phyloP scores from a whole-genome alignment of 2,888 invertebrate genomes.

The Ennomos quercinarius region DNA sequence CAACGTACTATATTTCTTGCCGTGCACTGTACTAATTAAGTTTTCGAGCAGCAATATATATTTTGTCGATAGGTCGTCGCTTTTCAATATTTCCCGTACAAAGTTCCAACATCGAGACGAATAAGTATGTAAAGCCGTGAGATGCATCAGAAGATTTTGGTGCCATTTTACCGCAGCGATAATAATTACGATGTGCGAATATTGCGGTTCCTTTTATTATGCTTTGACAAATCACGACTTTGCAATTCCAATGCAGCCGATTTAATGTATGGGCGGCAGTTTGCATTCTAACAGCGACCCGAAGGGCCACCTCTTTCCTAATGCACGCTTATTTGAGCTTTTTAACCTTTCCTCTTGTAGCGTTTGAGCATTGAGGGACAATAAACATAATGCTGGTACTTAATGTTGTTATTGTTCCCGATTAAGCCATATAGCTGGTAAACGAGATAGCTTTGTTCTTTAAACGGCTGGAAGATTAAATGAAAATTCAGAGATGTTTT shows the following conservation, averaged over 20 bases:
- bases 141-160: slow-evolving; percentile 64
- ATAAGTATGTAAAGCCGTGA: slow-evolving; percentile 38
- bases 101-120: slow-evolving; percentile 19
- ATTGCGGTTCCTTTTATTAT: slow-evolving; percentile 84
- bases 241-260: slow-evolving; percentile 84
- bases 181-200: slow-evolving; percentile 86
- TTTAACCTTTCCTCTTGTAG: slow-evolving; percentile 84
- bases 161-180: slow-evolving; percentile 81
- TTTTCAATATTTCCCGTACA: slow-evolving; percentile 30
- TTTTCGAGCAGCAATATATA: slow-evolving; percentile 24
- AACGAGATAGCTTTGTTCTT: slow-evolving; percentile 23
- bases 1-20: not conserved
- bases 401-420: slow-evolving; percentile 69
- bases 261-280: slow-evolving; percentile 86
- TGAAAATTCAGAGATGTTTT: no score
- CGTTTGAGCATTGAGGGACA: slow-evolving; percentile 79
- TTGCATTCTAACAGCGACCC: slow-evolving; percentile 85
- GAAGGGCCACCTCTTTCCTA: slow-evolving; percentile 84
- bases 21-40: slow-evolving; percentile 1
- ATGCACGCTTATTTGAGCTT: slow-evolving; percentile 85
- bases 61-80: slow-evolving; percentile 12
- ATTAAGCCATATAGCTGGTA: slow-evolving; percentile 53
- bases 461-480: no score
- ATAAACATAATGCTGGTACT: slow-evolving; percentile 76
- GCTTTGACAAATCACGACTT: slow-evolving; percentile 86